These are phyloP conservation scores for Anagyrus pseudococci DNA, from an alignment of 2,888 invertebrate genomes.

Conservation along the genomic window DNA sequence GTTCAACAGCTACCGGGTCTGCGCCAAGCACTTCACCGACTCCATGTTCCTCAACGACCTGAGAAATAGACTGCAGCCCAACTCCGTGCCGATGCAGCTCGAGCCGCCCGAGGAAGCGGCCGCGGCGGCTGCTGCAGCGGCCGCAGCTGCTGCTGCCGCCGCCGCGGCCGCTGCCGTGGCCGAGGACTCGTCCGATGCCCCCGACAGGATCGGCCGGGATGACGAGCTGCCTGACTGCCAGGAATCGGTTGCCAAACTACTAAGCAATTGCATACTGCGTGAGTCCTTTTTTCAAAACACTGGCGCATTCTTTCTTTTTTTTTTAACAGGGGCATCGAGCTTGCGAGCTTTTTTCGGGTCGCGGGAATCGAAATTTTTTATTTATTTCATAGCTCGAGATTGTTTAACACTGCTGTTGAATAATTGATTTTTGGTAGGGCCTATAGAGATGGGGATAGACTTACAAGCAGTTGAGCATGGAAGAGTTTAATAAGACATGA, in stretches of 20 bases:
- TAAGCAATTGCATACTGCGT: constrained; percentile 36
- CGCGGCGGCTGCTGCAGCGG: no score
- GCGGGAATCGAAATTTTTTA: no score
- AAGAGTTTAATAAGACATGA: no score
- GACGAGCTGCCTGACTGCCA: constrained; percentile 7
- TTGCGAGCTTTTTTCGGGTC: no score
- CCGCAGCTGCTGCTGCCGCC: no score
- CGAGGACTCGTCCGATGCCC: constrained; percentile 12
- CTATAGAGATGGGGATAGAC: no score
- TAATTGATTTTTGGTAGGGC: no score
- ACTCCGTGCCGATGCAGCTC: constrained; percentile 36
- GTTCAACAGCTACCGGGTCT: constrained; percentile 38
- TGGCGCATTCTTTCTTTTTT: constrained; percentile 8
- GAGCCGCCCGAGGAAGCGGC: constrained; percentile 17
- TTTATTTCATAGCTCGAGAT: no score
- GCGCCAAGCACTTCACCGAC: constrained; percentile 38
- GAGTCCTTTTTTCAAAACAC: constrained; percentile 18
- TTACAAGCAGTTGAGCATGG: no score
- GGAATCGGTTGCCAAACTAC: constrained; percentile 32
- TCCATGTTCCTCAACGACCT: constrained; percentile 40
- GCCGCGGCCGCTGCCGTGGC: no score
- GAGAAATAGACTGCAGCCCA: constrained; percentile 38
- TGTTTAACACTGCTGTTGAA: no score
- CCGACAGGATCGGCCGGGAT: not conserved
- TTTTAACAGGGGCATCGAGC: no score